A percentile compares a stretch with the other conserved stretches of the same genome.
These are phyloP conservation scores for Drosophila orosa DNA, from an alignment of 1,140 invertebrate genomes.

Conservation along the genomic window DNA sequence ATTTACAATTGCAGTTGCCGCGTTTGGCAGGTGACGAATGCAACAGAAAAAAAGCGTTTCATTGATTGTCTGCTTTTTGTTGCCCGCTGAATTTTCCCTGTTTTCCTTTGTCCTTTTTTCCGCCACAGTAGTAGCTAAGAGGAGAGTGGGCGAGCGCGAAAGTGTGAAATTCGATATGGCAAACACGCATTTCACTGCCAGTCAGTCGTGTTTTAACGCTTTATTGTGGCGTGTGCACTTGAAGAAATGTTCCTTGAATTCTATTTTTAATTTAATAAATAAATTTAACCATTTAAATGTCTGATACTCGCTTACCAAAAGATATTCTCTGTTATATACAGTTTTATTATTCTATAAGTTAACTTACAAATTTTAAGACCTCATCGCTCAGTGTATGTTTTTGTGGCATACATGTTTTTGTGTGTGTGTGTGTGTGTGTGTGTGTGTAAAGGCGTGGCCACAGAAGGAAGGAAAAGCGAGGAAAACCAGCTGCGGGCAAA, in stretches of 20 bases:
- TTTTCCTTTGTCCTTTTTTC: slow-evolving; percentile 22
- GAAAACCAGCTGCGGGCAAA: slow-evolving; percentile 33
- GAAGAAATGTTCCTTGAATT: background rate
- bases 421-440: background rate
- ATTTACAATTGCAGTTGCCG: slow-evolving; percentile 22
- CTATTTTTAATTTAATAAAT: too few relatives aligned
- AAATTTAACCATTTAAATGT: too few relatives aligned
- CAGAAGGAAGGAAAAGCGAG: slow-evolving; percentile 5
- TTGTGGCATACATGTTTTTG: background rate
- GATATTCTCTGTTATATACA: background rate
- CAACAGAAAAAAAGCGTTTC: slow-evolving; percentile 34
- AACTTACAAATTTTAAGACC: background rate
- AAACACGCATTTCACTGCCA: slow-evolving; percentile 44
- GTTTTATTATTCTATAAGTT: background rate
- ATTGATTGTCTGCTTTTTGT: slow-evolving; percentile 42
- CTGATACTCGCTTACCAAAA: too few relatives aligned
- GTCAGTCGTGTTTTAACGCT: slow-evolving; percentile 36
- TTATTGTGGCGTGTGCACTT: slow-evolving; percentile 14
- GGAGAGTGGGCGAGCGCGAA: slow-evolving; percentile 14
- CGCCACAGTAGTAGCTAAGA: background rate
- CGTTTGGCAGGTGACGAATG: slow-evolving; percentile 23
- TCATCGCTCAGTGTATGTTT: background rate
- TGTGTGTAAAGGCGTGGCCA: slow-evolving; percentile 11
- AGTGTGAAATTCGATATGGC: slow-evolving; percentile 69
- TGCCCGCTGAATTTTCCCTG: slow-evolving; percentile 24